Evolutionary conservation across 2,113 vertebrate species (phyloP).

Genomic region (Corythaixoides concolor): DNA sequence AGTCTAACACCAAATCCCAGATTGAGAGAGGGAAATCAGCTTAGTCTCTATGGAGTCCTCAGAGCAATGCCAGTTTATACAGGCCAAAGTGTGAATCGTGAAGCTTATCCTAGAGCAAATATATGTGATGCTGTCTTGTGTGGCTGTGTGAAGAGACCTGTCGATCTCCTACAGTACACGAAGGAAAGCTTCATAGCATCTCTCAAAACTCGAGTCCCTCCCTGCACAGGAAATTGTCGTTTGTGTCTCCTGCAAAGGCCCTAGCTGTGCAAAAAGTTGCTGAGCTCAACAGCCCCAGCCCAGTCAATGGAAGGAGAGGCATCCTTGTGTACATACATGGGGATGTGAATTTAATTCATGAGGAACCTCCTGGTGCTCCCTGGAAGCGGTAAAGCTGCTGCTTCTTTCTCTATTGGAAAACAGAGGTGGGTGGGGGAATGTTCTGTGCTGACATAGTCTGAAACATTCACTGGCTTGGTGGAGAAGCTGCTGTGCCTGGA

Average conservation of each 20-base stretch:
- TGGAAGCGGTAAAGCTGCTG: background rate
- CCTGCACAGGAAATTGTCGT: background rate
- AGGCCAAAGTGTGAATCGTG: background rate
- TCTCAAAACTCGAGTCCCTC: background rate
- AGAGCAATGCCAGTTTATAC: background rate
- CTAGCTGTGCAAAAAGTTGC: background rate
- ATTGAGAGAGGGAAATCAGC: background rate
- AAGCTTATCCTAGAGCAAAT: background rate
- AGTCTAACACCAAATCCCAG: background rate
- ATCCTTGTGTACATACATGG: rapidly evolving
- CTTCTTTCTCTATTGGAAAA: background rate
- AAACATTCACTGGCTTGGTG: background rate
- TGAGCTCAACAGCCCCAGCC: background rate
- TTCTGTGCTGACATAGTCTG: background rate
- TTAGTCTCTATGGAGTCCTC: background rate
- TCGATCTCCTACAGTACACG: background rate
- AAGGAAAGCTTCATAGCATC: background rate
- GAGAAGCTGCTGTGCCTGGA: background rate
- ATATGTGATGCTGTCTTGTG: background rate
- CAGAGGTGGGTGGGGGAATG: background rate
- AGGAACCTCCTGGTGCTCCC: background rate
- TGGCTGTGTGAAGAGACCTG: background rate
- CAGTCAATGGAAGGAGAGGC: background rate
- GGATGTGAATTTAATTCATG: background rate
- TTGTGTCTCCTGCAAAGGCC: background rate